phyloP scores from a whole-genome alignment of 2,888 invertebrate species.

The Lottia scabra region DNA sequence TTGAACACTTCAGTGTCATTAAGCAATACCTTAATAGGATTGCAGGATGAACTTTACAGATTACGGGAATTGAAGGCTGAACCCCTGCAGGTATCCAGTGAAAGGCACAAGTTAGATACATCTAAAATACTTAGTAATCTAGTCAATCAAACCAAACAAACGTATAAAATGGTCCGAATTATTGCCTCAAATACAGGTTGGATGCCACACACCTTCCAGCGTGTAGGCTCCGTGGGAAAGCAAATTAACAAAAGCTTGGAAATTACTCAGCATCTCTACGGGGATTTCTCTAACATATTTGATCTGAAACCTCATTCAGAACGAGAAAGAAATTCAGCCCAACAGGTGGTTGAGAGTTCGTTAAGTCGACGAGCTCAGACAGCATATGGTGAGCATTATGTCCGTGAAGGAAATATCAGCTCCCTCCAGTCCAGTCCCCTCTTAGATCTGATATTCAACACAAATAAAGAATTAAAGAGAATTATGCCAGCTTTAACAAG shows the following conservation, averaged over 20 bases:
- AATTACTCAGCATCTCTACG: background rate
- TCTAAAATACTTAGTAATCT: conserved; percentile 16
- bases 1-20: conserved; percentile 47
- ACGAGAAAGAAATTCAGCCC: background rate
- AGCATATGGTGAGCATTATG: background rate
- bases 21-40: conserved; percentile 33
- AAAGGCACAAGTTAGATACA: background rate
- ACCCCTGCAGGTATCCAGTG: conserved; percentile 1
- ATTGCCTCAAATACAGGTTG: conserved; percentile 56
- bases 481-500: conserved; percentile 52
- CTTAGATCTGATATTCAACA: conserved; percentile 42
- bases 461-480: conserved; percentile 43
- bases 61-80: conserved; percentile 33
- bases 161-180: conserved; percentile 47
- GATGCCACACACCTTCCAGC: conserved; percentile 55
- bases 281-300: background rate
- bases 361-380: background rate
- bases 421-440: conserved; percentile 7
- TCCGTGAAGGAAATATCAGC: conserved; percentile 1
- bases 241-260: conserved; percentile 37
- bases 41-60: conserved; percentile 43
- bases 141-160: conserved; percentile 45
- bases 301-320: background rate
- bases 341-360: background rate
- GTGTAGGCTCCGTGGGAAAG: conserved; percentile 47